Percentiles rank a stretch among this genome's conserved stretches.
Conservation (phyloP, 2,797 vertebrate genomes). For the Telmatherina bonti region DNA sequence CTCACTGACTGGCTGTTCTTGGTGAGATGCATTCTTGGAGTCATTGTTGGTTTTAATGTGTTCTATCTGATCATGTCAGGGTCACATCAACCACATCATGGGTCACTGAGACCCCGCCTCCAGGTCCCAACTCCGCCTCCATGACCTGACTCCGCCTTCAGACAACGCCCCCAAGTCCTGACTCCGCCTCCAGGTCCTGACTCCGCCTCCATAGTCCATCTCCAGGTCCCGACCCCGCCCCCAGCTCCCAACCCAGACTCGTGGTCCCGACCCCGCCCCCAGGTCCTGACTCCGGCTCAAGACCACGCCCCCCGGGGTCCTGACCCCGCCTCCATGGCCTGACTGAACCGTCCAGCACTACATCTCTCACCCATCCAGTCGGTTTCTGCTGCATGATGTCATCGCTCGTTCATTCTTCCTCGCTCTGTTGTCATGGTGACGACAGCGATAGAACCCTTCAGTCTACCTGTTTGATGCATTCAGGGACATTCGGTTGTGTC, state of each 20-base stretch:
- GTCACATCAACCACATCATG: slow-evolving; percentile 73
- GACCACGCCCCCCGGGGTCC: too few species aligned
- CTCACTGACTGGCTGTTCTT: not conserved
- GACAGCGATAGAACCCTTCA: not conserved
- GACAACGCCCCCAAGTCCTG: too few species aligned
- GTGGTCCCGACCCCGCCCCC: too few species aligned
- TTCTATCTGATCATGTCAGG: slow-evolving; percentile 44
- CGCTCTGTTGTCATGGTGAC: not conserved
- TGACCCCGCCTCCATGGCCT: too few species aligned
- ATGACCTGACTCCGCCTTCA: too few species aligned
- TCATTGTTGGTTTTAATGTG: not conserved
- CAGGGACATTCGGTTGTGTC: not conserved
- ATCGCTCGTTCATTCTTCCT: not conserved
- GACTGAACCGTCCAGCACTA: not conserved
- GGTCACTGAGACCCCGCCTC: slow-evolving; percentile 38
- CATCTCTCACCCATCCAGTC: slow-evolving; percentile 3
- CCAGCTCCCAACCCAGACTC: too few species aligned
- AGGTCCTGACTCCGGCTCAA: too few species aligned
- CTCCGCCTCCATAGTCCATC: too few species aligned
- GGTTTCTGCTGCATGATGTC: slow-evolving; percentile 23
- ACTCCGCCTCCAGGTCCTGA: too few species aligned
- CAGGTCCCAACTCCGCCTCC: too few species aligned
- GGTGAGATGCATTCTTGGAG: slow-evolving; percentile 6
- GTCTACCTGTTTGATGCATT: slow-evolving; percentile 10
- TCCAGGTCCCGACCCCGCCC: not conserved